Evolutionary conservation across 1,140 invertebrate genomes (phyloP), one percentile per base, ranked within the genome.

Genomic region (Drosophila virilis): DNA sequence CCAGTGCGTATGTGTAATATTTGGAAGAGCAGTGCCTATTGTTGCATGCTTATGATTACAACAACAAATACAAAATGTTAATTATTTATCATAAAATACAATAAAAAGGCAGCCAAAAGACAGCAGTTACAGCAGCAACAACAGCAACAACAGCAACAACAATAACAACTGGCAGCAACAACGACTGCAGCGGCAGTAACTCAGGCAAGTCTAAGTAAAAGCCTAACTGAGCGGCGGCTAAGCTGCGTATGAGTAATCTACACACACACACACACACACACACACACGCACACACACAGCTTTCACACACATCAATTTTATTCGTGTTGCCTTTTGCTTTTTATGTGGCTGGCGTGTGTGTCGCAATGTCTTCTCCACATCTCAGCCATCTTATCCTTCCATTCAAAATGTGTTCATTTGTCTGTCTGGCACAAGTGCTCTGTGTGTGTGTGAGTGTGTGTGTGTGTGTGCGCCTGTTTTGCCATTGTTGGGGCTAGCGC

Each of bases 1-100:
- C 35, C 83, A 88, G 82, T 88, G 84, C 80, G 79, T 80, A 78
- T 88, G 80, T 78, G 82, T 59, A 70, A 81, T 75, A 75, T 76
- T 46, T 84, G 59, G 13, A 61, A 46, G 46, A 57, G 42, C 59
- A 71, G 43, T 57, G 45, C 55, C 33, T 8, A 37, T 73, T 38
- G 43, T 33, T 55, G 33, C 60, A 66, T 22, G 48, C 52, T 28
- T 46, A 48, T 58, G 13, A 51, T 12, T 37, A 15, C 35, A 73
- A 43, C 38, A 67, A 15, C 55, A 59, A 45, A 50, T 10, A 8
- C 15, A 22, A 62, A 40, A 40, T 40, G 38, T 40, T 10, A 40
- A 40, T 40, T 9, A 40, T 40, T 10, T 40, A 40, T 40, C 9
- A 40, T 40, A 40, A 40, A 40, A 40, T 12, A 69, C 54, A 77